A percentile compares a stretch with the other conserved stretches of the same genome.
Conservation (phyloP, 2,113 vertebrate species). For the Acrocephalus kingi region DNA sequence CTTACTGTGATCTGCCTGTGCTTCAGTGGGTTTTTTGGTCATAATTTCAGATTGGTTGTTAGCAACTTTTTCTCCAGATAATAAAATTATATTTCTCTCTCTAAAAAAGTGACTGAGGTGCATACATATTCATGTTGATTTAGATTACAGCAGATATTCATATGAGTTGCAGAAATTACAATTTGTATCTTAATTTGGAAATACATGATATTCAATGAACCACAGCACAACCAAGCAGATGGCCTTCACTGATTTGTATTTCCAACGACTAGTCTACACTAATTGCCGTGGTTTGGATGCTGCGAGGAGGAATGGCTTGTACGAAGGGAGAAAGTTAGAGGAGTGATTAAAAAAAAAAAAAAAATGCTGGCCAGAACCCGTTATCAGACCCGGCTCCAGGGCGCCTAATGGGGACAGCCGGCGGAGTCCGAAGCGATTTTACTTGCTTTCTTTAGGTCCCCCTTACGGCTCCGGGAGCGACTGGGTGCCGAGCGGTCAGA, state of each 20-base stretch:
- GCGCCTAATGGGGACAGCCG: accelerated
- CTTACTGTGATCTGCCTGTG: neutral
- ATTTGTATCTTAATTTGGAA: neutral
- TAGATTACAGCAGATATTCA: neutral
- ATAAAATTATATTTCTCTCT: neutral
- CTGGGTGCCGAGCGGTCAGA: accelerated
- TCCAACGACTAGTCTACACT: neutral
- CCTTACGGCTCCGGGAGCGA: accelerated
- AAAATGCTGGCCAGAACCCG: neutral
- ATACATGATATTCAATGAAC: neutral
- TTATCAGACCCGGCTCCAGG: neutral
- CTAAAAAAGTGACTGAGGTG: neutral
- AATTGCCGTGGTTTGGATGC: accelerated
- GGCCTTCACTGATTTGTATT: neutral
- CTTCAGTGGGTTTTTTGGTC: neutral
- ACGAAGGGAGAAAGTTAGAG: neutral
- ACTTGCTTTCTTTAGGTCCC: accelerated
- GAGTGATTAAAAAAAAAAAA: accelerated
- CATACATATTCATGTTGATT: neutral
- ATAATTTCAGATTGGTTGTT: neutral
- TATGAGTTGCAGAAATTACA: neutral
- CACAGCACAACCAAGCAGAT: neutral
- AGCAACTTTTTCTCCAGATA: neutral
- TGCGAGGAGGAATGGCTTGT: accelerated
- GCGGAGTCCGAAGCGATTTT: neutral